phyloP scores from a whole-genome alignment of 2,888 invertebrate species.

The Drosophila maculinotata region DNA sequence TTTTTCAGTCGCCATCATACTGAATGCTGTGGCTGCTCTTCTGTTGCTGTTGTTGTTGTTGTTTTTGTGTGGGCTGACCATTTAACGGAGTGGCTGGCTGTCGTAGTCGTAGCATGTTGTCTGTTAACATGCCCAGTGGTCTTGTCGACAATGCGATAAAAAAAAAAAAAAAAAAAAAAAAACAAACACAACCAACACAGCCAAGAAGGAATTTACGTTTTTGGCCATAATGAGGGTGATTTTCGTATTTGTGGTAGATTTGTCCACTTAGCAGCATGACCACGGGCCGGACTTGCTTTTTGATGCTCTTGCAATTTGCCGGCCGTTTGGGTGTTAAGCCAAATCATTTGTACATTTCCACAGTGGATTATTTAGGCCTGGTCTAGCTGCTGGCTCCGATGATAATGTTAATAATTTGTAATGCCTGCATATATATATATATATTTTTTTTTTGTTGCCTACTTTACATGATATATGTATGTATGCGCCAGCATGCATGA shows the following conservation, averaged over 20 bases:
- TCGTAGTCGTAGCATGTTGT: constrained; percentile 58
- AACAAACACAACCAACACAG: constrained; percentile 18
- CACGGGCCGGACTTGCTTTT: constrained; percentile 49
- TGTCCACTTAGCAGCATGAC: constrained; percentile 83
- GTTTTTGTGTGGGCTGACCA: constrained; percentile 47
- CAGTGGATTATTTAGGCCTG: constrained; percentile 72
- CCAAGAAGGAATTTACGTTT: constrained; percentile 62
- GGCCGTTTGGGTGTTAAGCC: constrained; percentile 52
- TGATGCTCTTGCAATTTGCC: constrained; percentile 67
- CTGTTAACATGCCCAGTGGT: constrained; percentile 79
- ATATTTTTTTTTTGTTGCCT: constrained; percentile 17
- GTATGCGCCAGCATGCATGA: constrained; percentile 59
- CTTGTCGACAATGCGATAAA: constrained; percentile 77
- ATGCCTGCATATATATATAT: constrained; percentile 62
- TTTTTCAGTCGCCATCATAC: constrained; percentile 36
- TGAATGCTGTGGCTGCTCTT: constrained; percentile 4
- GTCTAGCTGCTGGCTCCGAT: constrained; percentile 33
- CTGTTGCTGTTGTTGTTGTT: constrained; percentile 26
- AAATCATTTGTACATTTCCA: constrained; percentile 79
- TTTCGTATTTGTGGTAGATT: constrained; percentile 83
- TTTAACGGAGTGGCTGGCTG: constrained; percentile 49
- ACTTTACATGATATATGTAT: constrained; percentile 47
- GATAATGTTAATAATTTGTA: constrained; percentile 82
- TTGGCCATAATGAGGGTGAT: constrained; percentile 84
- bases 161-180: constrained; percentile 38